These are phyloP conservation scores for Opisthograptis luteolata DNA, from an alignment of 2,888 invertebrate species.

Conservation along the genomic window DNA sequence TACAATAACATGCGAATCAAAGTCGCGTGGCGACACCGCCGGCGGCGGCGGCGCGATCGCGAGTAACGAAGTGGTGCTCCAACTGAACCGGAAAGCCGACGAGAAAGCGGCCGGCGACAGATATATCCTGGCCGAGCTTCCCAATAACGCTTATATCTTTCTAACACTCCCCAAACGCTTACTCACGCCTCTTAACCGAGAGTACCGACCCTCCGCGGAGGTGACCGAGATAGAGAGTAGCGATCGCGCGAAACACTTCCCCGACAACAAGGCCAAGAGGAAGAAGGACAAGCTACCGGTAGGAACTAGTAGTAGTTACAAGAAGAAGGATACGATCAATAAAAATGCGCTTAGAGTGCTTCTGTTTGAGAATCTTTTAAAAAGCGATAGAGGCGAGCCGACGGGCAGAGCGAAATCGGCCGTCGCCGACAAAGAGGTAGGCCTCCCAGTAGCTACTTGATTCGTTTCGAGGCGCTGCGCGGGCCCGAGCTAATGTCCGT, in stretches of 20 bases:
- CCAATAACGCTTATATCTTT: slow-evolving; percentile 66
- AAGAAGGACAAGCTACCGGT: slow-evolving; percentile 47
- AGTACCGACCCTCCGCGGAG: slow-evolving; percentile 19
- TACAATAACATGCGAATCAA: slow-evolving; percentile 3
- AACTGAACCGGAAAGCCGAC: slow-evolving; percentile 16
- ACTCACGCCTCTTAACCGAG: slow-evolving; percentile 36
- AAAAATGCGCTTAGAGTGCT: slow-evolving; percentile 64
- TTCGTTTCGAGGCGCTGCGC: slow-evolving; percentile 20
- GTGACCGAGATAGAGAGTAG: slow-evolving; percentile 44
- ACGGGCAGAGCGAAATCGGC: slow-evolving; percentile 25
- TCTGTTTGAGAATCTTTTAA: slow-evolving; percentile 62
- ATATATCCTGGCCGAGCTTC: slow-evolving; percentile 52
- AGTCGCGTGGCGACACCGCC: slow-evolving; percentile 1
- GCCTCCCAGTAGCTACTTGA: slow-evolving; percentile 34
- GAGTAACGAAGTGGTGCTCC: slow-evolving; percentile 17
- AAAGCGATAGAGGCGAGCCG: slow-evolving; percentile 55
- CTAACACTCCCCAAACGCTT: slow-evolving; percentile 66
- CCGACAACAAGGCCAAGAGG: slow-evolving; percentile 39
- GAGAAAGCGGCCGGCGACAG: slow-evolving; percentile 34
- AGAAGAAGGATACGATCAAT: slow-evolving; percentile 52
- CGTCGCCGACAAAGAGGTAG: slow-evolving; percentile 61
- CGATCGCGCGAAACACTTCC: slow-evolving; percentile 36
- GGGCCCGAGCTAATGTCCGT: slow-evolving; percentile 34
- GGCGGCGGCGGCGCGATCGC: slow-evolving; percentile 1
- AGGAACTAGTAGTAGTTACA: slow-evolving; percentile 42